Conservation (phyloP, 2,888 invertebrate species). For the Frankliniella intonsa region DNA sequence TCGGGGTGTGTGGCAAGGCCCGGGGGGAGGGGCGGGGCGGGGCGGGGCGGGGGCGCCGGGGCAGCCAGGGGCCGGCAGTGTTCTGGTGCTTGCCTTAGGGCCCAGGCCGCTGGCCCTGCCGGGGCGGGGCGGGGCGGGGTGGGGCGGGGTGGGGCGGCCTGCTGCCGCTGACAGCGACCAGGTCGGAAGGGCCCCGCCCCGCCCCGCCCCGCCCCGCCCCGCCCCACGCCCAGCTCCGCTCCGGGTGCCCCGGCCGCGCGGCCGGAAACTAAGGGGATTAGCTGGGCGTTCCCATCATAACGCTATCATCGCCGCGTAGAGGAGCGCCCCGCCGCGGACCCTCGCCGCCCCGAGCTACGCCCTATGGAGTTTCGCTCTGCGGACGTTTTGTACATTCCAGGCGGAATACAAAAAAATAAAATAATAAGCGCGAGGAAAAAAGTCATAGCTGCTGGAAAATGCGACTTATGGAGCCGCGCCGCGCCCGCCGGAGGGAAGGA, state of each 20-base stretch:
- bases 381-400: too few relatives aligned
- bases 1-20: neutral
- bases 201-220: neutral
- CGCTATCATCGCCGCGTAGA: too few relatives aligned
- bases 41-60: neutral
- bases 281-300: neutral
- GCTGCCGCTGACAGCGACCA: neutral
- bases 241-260: neutral
- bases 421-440: too few relatives aligned
- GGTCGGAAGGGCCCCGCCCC: neutral
- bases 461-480: too few relatives aligned
- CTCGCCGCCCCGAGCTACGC: too few relatives aligned
- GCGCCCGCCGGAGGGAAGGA: neutral
- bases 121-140: too few relatives aligned
- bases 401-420: too few relatives aligned
- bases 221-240: too few relatives aligned
- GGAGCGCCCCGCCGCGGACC: too few relatives aligned
- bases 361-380: too few relatives aligned
- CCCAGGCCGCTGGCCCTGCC: neutral
- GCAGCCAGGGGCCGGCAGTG: neutral
- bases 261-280: conserved; percentile 9
- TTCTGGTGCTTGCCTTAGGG: neutral
- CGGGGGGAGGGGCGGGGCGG: neutral
- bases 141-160: too few relatives aligned
- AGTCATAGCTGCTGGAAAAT: too few relatives aligned